Conservation (phyloP, 2,888 invertebrate species). For the Cepaea hortensis region DNA sequence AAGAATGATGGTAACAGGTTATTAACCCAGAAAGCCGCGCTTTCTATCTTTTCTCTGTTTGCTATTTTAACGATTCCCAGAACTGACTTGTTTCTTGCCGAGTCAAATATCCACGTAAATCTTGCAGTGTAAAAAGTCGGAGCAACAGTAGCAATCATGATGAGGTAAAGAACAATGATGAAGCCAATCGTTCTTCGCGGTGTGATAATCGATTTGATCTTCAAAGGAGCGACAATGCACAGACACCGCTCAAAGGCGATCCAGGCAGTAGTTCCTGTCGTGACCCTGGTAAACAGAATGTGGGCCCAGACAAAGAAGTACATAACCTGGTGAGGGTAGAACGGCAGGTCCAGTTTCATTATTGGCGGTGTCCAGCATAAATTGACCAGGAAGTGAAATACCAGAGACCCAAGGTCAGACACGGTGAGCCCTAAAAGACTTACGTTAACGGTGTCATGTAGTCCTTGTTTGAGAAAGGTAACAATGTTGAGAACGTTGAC, state of each 20-base stretch:
- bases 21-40: neutral
- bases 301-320: constrained; percentile 15
- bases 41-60: neutral
- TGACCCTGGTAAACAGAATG: constrained; percentile 2
- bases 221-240: constrained; percentile 11
- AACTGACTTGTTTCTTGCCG: neutral
- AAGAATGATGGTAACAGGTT: constrained; percentile 4
- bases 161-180: constrained; percentile 5
- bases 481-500: constrained; percentile 4
- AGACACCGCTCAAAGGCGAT: constrained; percentile 16
- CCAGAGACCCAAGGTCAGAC: neutral
- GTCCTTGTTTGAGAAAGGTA: constrained; percentile 12
- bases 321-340: constrained; percentile 18
- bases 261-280: constrained; percentile 1
- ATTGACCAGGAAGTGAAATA: constrained; percentile 15
- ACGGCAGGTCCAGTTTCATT: constrained; percentile 2
- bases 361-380: constrained; percentile 18
- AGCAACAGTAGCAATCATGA: neutral
- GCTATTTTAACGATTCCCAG: neutral
- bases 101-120: constrained; percentile 9
- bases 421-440: too few relatives aligned
- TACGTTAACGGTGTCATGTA: neutral
- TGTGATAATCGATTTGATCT: constrained; percentile 15
- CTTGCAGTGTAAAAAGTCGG: constrained; percentile 10
- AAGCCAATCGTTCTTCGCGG: neutral